Evolutionary conservation across 2,888 invertebrate species (phyloP), one percentile per base, ranked within the genome.

Genomic region (Phortica okadai): DNA sequence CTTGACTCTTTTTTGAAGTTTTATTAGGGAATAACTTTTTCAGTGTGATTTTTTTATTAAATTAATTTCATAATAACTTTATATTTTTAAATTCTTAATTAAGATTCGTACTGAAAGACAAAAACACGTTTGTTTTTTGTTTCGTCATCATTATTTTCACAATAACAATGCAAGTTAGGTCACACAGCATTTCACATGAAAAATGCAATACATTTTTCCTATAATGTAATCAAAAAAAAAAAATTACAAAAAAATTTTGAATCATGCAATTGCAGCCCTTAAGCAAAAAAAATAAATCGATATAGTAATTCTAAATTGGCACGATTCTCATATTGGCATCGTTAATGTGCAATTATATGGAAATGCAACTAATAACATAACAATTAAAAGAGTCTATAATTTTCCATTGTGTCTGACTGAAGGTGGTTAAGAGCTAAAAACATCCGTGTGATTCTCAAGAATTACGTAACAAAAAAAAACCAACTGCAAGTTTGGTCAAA

Each of bases 321-420:
- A 59, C n/a, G 7, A 2, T 2, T n/a, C n/a, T 16, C 7, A 6
- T 7, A 59, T 16, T 59, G n/a, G 21, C 10, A 14, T 59, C 59
- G 2, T 59, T 8, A 59, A 50, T 6, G 59, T 21, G 16, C 59
- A 59, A 59, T 59, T 59, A 59, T 8, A 59, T 59, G 59, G 1
- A 8, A 59, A 59, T 59, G 16, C 3, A 11, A n/a, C 59, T 50
- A 59, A 59, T 16, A n/a, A 59, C 7, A 14, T n/a, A 59, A 21
- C 59, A 50, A 50, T 50, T 50, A 59, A 16, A 59, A 16, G 4
- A n/a, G 59, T 16, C 59, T 59, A 59, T 59, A 59, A 59, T 59
- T 59, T 59, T 59, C 59, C 59, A 59, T 21, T 59, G 59, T 59
- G 59, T 59, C 33, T 33, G 50, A 14, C 50, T 50, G 50, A 21